Percentiles rank a stretch among this genome's conserved stretches.
phyloP scores from a whole-genome alignment of 2,888 invertebrate species.

The Patella depressa region DNA sequence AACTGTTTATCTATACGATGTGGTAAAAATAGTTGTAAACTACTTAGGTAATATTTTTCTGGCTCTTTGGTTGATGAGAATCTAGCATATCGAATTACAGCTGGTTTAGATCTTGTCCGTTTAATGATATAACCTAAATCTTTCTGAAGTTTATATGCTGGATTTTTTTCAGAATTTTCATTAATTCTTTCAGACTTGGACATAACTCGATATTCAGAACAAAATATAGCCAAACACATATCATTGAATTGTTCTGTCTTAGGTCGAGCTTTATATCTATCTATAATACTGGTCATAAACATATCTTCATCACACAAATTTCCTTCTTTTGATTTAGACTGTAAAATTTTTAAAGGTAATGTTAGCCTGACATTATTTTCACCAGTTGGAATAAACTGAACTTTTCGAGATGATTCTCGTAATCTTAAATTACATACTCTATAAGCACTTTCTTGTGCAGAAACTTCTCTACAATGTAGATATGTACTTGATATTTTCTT shows the following conservation, averaged over 20 bases:
- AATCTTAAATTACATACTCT: constrained; percentile 31
- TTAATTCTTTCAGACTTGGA: constrained; percentile 11
- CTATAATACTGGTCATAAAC: constrained; percentile 21
- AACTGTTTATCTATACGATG: constrained; percentile 7
- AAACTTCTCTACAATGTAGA: constrained; percentile 32
- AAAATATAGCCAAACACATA: constrained; percentile 17
- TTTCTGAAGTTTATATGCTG: constrained; percentile 8
- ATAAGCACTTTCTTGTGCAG: constrained; percentile 34
- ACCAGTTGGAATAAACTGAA: constrained; percentile 28
- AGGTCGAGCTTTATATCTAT: constrained; percentile 11
- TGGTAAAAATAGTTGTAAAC: constrained; percentile 15
- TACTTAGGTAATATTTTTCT: constrained; percentile 11
- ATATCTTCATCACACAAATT: constrained; percentile 18
- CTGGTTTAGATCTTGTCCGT: background rate
- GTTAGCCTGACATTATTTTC: constrained; percentile 15
- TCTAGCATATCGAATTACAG: constrained; percentile 5
- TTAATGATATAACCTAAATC: constrained; percentile 1
- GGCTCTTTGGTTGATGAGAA: background rate
- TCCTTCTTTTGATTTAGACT: background rate
- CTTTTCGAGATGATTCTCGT: constrained; percentile 15
- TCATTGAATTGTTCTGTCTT: background rate
- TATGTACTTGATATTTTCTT: constrained; percentile 27
- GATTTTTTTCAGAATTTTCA: constrained; percentile 6
- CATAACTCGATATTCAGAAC: constrained; percentile 22
- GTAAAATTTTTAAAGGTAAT: background rate